Evolutionary conservation across 2,888 invertebrate species (phyloP).

Genomic region (Alloplasta piceator): DNA sequence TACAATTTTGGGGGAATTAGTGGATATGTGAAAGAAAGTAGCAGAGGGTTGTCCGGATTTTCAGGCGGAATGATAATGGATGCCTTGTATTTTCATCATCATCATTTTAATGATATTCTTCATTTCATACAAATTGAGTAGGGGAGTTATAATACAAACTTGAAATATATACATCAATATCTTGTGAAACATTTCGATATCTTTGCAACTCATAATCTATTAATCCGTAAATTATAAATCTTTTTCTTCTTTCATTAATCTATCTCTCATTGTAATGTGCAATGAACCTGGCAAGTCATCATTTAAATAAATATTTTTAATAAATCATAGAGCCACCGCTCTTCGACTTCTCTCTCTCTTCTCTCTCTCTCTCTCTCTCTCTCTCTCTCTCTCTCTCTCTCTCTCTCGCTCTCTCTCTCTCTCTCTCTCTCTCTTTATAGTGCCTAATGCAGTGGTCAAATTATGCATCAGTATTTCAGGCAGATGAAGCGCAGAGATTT

Average conservation of each 20-base stretch:
- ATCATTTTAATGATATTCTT: conserved; percentile 82
- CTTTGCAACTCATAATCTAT: conserved; percentile 79
- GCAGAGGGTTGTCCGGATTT: not conserved
- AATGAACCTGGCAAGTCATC: conserved; percentile 78
- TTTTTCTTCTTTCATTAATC: conserved; percentile 66
- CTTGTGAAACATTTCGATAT: conserved; percentile 79
- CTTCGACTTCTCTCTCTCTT: conserved; percentile 50
- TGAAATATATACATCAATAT: conserved; percentile 82
- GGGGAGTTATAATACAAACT: conserved; percentile 82
- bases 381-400: conserved; percentile 8
- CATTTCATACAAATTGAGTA: conserved; percentile 82
- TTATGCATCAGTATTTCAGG: not conserved
- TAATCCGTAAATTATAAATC: conserved; percentile 78
- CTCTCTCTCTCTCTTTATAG: not conserved
- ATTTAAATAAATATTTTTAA: conserved; percentile 78
- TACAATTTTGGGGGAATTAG: too few species aligned
- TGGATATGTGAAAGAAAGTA: too few species aligned
- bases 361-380: not conserved
- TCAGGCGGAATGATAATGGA: not conserved
- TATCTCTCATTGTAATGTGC: conserved; percentile 76
- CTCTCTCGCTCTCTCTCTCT: conserved; percentile 13
- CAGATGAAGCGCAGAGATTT: not conserved
- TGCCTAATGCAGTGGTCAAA: not conserved
- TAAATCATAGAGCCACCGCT: conserved; percentile 54
- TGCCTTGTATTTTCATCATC: conserved; percentile 72